These are phyloP conservation scores for Vanessa tameamea DNA, from an alignment of 1,140 invertebrate species.

Conservation along the genomic window DNA sequence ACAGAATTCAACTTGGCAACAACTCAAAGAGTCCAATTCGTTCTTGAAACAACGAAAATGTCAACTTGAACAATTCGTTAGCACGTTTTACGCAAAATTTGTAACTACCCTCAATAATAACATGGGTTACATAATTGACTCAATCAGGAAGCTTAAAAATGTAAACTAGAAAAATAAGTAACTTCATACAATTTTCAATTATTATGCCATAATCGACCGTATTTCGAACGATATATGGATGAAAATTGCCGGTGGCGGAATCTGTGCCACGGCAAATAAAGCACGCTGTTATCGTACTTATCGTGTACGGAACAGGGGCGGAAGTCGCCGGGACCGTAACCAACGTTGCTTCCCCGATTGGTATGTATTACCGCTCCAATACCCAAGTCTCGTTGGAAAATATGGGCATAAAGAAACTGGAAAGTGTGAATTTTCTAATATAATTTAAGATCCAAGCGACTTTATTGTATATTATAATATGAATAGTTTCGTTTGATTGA, in stretches of 20 bases:
- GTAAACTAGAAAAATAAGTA: constrained; percentile 3
- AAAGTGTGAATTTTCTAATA: constrained; percentile 10
- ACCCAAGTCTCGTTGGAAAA: constrained; percentile 19
- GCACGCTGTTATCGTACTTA: constrained; percentile 25
- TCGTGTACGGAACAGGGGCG: constrained; percentile 24
- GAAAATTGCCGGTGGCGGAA: constrained; percentile 16
- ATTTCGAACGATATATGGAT: constrained; percentile 3
- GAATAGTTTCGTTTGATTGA: too few species aligned
- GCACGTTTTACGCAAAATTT: background rate
- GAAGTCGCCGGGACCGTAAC: constrained; percentile 19
- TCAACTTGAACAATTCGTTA: background rate
- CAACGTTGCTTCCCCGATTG: constrained; percentile 24
- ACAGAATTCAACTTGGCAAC: constrained; percentile 7
- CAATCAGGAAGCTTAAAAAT: constrained; percentile 5
- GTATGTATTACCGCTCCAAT: constrained; percentile 31
- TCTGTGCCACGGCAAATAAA: constrained; percentile 8
- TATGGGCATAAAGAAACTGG: constrained; percentile 13
- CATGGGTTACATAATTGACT: background rate
- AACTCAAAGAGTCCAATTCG: constrained; percentile 4
- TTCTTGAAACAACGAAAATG: constrained; percentile 6
- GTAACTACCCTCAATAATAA: constrained; percentile 1
- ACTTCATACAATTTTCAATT: background rate
- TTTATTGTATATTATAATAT: background rate
- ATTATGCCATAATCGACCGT: background rate
- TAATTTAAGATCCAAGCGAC: background rate